A percentile compares a stretch with the other conserved stretches of the same genome.
Conservation (phyloP, 2,797 vertebrate species). For the Dendrocincla fuliginosa region DNA sequence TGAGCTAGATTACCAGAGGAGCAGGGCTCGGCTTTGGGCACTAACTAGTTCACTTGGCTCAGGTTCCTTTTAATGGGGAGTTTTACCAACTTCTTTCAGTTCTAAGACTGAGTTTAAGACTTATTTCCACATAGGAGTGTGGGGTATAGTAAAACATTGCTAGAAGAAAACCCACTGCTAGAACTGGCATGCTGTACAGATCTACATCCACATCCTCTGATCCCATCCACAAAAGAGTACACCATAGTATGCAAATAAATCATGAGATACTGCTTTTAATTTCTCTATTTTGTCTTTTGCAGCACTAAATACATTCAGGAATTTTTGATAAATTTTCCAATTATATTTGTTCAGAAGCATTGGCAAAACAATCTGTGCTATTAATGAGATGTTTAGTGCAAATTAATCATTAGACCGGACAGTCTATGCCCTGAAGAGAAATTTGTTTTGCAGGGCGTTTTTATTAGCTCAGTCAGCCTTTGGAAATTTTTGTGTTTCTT, state of each 20-base stretch:
- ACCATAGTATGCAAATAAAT: conserved; percentile 9
- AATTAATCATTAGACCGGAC: conserved; percentile 53
- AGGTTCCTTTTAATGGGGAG: not conserved
- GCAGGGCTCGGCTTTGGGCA: not conserved
- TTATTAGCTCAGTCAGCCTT: not conserved
- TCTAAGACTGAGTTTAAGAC: not conserved
- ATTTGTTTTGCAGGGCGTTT: conserved; percentile 7
- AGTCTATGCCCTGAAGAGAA: not conserved
- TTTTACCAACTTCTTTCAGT: not conserved
- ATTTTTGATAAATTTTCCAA: conserved; percentile 71
- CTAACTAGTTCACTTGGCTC: not conserved
- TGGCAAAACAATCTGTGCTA: conserved; percentile 58
- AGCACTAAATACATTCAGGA: conserved; percentile 64
- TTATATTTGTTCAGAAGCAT: conserved; percentile 57
- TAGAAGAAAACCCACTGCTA: not conserved
- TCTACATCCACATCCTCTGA: not conserved
- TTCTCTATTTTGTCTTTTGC: not conserved
- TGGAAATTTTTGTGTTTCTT: not conserved
- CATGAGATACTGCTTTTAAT: not conserved
- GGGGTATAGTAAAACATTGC: not conserved
- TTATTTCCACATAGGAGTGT: not conserved
- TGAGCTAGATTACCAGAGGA: not conserved
- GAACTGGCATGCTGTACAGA: not conserved
- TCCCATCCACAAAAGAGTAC: not conserved
- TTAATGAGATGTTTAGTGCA: conserved; percentile 55